Evolutionary conservation across 2,797 vertebrate genomes (phyloP).

Genomic region (Percopsis omiscomaycus): DNA sequence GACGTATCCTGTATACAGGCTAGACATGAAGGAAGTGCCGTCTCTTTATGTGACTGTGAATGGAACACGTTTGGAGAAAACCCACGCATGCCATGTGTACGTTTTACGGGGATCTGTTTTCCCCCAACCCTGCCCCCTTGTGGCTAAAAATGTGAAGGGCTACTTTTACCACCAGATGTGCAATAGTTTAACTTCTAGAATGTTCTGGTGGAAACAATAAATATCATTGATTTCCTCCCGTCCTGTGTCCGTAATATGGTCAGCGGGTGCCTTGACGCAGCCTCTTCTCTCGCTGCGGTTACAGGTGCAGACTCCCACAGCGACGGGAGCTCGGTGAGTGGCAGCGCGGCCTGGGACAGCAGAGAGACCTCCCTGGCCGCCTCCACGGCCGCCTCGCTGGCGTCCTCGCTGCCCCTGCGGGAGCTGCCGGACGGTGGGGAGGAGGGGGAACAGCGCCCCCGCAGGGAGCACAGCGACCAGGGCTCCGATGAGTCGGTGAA

Average conservation of each 20-base stretch:
- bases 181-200: too few relatives aligned
- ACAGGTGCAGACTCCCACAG: slow-evolving; percentile 82
- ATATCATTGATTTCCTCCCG: not conserved
- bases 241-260: too few relatives aligned
- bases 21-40: too few relatives aligned
- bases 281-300: not conserved
- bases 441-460: slow-evolving; percentile 76
- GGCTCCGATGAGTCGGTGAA: slow-evolving; percentile 78
- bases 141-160: too few relatives aligned
- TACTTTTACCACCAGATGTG: too few relatives aligned
- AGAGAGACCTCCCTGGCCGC: slow-evolving; percentile 83
- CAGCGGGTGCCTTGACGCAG: not conserved
- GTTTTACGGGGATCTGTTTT: too few relatives aligned
- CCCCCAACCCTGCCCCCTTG: too few relatives aligned
- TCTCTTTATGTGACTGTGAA: too few relatives aligned
- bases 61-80: too few relatives aligned
- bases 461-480: slow-evolving; percentile 71
- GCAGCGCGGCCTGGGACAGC: slow-evolving; percentile 84
- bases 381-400: slow-evolving; percentile 74
- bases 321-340: slow-evolving; percentile 83
- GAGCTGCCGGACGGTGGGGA: slow-evolving; percentile 64
- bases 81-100: too few relatives aligned
- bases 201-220: too few relatives aligned
- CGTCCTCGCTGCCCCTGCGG: slow-evolving; percentile 70
- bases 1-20: too few relatives aligned